Evolutionary conservation across 2,113 vertebrate species (phyloP), one percentile per base, ranked within the genome.

Genomic region (Nycticebus coucang): DNA sequence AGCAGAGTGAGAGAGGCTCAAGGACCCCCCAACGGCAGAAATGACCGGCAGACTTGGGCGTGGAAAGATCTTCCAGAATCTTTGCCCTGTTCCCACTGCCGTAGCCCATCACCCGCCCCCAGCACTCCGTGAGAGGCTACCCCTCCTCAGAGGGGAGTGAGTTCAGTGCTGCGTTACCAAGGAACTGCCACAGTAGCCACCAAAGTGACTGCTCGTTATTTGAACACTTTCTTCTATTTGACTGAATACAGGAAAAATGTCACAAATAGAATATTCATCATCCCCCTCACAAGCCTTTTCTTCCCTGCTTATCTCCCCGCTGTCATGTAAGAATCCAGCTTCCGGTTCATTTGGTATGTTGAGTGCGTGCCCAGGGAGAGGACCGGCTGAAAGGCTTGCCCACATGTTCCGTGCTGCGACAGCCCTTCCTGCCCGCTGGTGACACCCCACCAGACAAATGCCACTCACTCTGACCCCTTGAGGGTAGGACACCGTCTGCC

Each of bases 261-360:
- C 97, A 97, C 94, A 97, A 96, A 97, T 97, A 97, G 97, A 97
- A 97, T 97, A 97, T 97, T 97, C 97, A 97, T 97, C 97, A 97
- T 86, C 86, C 94, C 91, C 94, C 95, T 94, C 37, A 62, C 11
- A 84, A 41, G 95, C 97, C 96, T 97, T 96, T 97, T 97, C 97
- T 96, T 97, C 94, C 93, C 95, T 81, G 95, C 97, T 97, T 97
- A 97, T 97, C 97, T 97, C 91, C 89, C 96, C 79, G 94, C 96
- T 97, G 97, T 97, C 97, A 97, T 97, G 97, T 96, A 94, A 35
- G 89, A 93, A 95, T 81, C 82, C 68, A 10, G 97, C 94, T 97
- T 79, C 97, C 89, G 96, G 94, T 96, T 97, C 97, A 96, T 97
- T 97, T 96, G 94, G 95, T 97, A 97, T 97, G 97, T 97, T 53